Conservation (phyloP, 2,113 vertebrate genomes). For the Enhydra lutris region DNA sequence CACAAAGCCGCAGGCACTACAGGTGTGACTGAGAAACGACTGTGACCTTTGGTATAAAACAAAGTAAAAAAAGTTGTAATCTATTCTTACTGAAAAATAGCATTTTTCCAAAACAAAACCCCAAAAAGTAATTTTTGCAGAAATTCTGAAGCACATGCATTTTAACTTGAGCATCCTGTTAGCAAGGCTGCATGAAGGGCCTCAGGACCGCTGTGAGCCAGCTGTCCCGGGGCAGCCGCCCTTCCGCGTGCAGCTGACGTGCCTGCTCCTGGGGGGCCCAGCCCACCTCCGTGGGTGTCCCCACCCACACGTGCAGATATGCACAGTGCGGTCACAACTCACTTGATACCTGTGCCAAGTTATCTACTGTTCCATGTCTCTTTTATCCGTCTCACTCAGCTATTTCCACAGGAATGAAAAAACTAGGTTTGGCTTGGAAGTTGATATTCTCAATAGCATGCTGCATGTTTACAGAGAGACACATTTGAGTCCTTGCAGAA, state of each 20-base stretch:
- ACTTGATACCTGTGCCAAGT: slow-evolving; percentile 78
- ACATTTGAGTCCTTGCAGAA: slow-evolving; percentile 11
- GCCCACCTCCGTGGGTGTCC: slow-evolving; percentile 54
- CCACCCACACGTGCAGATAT: slow-evolving; percentile 47
- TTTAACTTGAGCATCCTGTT: slow-evolving; percentile 60
- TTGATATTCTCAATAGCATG: slow-evolving; percentile 67
- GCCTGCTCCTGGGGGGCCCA: slow-evolving; percentile 65
- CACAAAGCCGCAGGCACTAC: slow-evolving; percentile 83
- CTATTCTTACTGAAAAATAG: neutral
- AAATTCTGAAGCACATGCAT: slow-evolving; percentile 46
- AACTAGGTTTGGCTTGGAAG: slow-evolving; percentile 50
- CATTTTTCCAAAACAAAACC: neutral
- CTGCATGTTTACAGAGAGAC: slow-evolving; percentile 75
- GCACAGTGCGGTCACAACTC: slow-evolving; percentile 71
- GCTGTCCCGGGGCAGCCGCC: slow-evolving; percentile 51
- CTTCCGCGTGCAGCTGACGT: neutral
- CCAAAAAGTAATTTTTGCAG: neutral
- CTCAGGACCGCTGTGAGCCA: slow-evolving; percentile 65
- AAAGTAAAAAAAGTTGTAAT: slow-evolving; percentile 10
- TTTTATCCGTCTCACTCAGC: neutral
- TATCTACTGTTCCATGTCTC: slow-evolving; percentile 68
- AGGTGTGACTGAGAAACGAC: slow-evolving; percentile 67
- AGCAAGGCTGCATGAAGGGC: slow-evolving; percentile 78
- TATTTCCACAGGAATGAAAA: slow-evolving; percentile 42
- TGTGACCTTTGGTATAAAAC: slow-evolving; percentile 64